Base-by-base conservation (phyloP, 2,113 vertebrate species). In the Oryzias javanicus region DNA sequence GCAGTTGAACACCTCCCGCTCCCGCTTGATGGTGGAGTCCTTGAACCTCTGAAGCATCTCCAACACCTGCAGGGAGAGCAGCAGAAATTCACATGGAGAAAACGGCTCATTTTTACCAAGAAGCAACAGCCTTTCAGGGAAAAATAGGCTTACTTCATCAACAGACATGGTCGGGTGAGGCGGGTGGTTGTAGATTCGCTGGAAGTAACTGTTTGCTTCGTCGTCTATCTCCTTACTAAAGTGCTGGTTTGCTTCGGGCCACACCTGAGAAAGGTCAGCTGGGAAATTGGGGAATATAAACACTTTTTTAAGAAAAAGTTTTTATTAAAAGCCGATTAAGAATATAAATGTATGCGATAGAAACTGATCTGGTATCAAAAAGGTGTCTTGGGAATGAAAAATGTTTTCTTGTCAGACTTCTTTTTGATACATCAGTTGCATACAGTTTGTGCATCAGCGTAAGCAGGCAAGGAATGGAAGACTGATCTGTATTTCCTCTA, bases 211-310 rank as follows among this genome's bases (percentile, higher is more conserved):
- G 90, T 99, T 99, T 70, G 97, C 97, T 88, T 99, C 97, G 55
- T 99, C 97, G 57, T 99, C 97, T 47, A 99, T 99, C 89, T 99
- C 97, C 90, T 99, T 99, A 89, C 94, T 99, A 94, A 99, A 99
- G 95, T 99, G 94, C 95, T 99, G 97, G 85, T 98, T 98, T 87
- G 96, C 96, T 88, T 99, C 97, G 49, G 97, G 97, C 96, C 96
- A 98, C 77, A 99, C 97, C 94, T 99, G 97, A 94, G 97, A 99
- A 87, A 98, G 95, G 86, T 99, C 97, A 85, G 97, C 97, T 98
- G 80, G 52, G 41, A 22, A 22, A 7, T 22, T 16, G 16, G 48
- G 42, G 3, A 56, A n/a, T 42, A n/a, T 3, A 0, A 67, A 4
- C 5, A 18, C 57, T 60, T 15, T 46, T 44, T 55, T 45, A 48